Evolutionary conservation across 1,140 invertebrate species (phyloP).

Genomic region (Trichomalopsis sarcophagae): DNA sequence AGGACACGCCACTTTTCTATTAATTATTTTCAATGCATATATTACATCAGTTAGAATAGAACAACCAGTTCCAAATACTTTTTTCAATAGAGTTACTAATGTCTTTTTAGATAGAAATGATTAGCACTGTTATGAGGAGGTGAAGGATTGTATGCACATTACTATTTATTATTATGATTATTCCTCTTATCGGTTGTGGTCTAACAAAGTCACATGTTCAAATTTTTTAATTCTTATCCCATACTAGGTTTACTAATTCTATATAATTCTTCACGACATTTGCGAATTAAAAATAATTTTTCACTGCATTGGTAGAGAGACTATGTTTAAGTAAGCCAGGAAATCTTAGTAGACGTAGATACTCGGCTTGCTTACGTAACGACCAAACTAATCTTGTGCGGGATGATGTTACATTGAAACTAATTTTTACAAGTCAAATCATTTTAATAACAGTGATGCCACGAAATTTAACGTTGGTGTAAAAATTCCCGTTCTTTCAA

Average conservation of each 20-base stretch:
- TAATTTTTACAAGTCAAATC: constrained; percentile 10
- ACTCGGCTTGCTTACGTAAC: neutral
- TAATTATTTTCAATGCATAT: neutral
- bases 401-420: neutral
- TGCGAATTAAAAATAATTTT: constrained; percentile 9
- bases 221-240: constrained; percentile 20
- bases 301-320: constrained; percentile 1
- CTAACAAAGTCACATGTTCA: constrained; percentile 43
- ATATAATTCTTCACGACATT: neutral
- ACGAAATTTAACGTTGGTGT: neutral
- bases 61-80: neutral
- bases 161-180: constrained; percentile 10
- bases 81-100: constrained; percentile 31
- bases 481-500: neutral
- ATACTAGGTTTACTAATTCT: constrained; percentile 36
- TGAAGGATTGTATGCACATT: constrained; percentile 53
- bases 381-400: neutral
- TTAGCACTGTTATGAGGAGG: constrained; percentile 48
- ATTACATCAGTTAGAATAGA: neutral
- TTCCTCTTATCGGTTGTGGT: constrained; percentile 57
- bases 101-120: constrained; percentile 25
- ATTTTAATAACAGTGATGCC: neutral
- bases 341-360: neutral
- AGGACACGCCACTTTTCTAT: neutral
- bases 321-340: neutral